Conservation (phyloP, 1,140 invertebrate species). For the Semibalanus balanoides region DNA sequence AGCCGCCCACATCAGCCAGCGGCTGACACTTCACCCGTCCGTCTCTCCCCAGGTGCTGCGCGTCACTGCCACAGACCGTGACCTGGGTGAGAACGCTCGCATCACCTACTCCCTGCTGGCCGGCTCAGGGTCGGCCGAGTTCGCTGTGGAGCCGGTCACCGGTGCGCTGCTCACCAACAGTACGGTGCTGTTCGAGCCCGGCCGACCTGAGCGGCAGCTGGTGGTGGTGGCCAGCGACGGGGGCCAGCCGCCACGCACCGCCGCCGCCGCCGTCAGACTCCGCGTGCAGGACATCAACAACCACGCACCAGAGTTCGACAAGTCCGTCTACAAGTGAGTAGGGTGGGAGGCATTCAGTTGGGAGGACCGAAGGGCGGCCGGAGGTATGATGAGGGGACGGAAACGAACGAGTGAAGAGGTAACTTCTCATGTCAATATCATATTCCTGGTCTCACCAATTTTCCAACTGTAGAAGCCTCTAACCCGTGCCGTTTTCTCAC, state of each 20-base stretch:
- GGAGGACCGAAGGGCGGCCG: too few relatives aligned
- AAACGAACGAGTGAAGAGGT: too few relatives aligned
- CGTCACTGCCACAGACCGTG: constrained; percentile 64
- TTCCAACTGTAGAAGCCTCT: too few relatives aligned
- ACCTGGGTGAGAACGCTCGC: constrained; percentile 65
- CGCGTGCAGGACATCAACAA: constrained; percentile 40
- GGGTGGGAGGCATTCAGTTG: constrained; percentile 36
- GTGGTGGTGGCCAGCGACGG: constrained; percentile 54
- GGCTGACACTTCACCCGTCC: not conserved
- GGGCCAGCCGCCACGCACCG: constrained; percentile 51
- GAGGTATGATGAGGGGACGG: too few relatives aligned
- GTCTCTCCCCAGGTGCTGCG: constrained; percentile 51
- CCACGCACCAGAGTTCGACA: constrained; percentile 44
- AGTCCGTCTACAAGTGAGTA: constrained; percentile 48
- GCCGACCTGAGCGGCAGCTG: constrained; percentile 47
- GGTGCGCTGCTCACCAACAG: constrained; percentile 66
- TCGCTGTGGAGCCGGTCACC: constrained; percentile 70
- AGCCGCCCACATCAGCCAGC: not conserved
- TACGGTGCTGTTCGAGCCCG: constrained; percentile 40
- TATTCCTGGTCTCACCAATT: too few relatives aligned
- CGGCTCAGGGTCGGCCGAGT: constrained; percentile 88
- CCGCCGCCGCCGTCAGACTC: constrained; percentile 53
- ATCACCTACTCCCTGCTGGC: constrained; percentile 91
- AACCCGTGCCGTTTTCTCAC: too few relatives aligned
- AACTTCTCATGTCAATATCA: too few relatives aligned